A percentile compares a stretch with the other conserved stretches of the same genome.
phyloP scores from a whole-genome alignment of 1,140 invertebrate genomes.

The Halesus radiatus region DNA sequence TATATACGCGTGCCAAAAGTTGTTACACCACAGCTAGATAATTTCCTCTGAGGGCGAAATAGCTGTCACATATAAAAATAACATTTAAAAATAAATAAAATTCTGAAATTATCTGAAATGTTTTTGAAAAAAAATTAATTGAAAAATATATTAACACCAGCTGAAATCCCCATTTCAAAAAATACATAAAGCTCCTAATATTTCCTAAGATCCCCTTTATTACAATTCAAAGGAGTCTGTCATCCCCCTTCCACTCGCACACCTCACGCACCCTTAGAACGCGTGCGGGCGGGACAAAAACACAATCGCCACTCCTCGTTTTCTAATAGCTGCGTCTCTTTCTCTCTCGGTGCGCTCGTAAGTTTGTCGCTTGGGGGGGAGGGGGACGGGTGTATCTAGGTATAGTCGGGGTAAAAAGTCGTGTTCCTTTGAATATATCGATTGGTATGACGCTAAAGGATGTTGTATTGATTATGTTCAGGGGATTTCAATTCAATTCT shows the following conservation, averaged over 20 bases:
- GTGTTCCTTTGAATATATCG: constrained; percentile 21
- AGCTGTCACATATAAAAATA: too few species aligned
- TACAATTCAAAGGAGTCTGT: constrained; percentile 1
- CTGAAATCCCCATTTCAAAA: background rate
- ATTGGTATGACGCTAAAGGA: background rate
- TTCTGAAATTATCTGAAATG: too few species aligned
- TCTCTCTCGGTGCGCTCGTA: background rate
- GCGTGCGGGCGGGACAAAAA: background rate
- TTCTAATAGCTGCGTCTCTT: background rate
- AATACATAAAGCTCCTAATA: constrained; percentile 19
- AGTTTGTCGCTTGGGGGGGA: background rate
- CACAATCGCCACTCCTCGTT: constrained; percentile 1
- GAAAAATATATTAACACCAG: background rate
- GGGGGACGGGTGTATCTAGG: background rate
- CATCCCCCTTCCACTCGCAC: background rate
- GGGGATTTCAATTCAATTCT: background rate
- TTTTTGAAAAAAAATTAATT: background rate
- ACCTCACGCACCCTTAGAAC: background rate
- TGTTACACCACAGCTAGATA: too few species aligned
- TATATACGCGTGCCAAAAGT: too few species aligned
- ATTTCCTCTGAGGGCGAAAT: too few species aligned
- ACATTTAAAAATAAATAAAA: too few species aligned
- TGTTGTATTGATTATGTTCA: constrained; percentile 22
- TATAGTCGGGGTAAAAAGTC: background rate
- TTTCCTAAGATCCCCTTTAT: constrained; percentile 18